These are phyloP conservation scores for Lycophotia porphyrea DNA, from an alignment of 2,888 invertebrate genomes.

Conservation along the genomic window DNA sequence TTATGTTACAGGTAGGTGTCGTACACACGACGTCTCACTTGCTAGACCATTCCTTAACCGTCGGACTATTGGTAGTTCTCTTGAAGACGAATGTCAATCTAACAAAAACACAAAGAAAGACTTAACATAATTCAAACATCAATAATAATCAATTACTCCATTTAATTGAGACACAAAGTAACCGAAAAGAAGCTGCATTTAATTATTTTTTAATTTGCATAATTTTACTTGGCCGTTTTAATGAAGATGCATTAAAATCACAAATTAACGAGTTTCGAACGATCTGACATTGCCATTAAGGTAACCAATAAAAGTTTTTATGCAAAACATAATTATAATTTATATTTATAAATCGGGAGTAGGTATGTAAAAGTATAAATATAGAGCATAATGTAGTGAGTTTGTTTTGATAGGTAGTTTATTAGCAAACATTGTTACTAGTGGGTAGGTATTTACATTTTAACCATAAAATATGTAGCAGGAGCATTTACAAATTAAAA, in stretches of 20 bases:
- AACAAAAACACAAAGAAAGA: background rate
- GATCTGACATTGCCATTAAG: slow-evolving; percentile 24
- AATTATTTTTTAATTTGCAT: slow-evolving; percentile 40
- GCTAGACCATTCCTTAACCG: too few species aligned
- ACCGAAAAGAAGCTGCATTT: slow-evolving; percentile 26
- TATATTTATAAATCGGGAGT: background rate
- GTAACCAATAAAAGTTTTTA: slow-evolving; percentile 26
- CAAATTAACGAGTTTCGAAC: slow-evolving; percentile 34
- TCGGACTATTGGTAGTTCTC: too few species aligned
- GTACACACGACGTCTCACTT: too few species aligned
- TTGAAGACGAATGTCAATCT: background rate
- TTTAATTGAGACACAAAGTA: slow-evolving; percentile 28
- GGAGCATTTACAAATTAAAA: background rate
- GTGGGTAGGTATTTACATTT: background rate
- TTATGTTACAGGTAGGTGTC: too few species aligned
- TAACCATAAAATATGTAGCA: background rate
- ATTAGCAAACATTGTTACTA: background rate
- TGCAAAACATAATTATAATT: slow-evolving; percentile 11
- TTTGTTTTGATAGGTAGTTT: background rate
- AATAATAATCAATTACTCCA: background rate
- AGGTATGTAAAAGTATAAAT: background rate
- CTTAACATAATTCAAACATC: background rate
- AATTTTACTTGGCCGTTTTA: slow-evolving; percentile 15
- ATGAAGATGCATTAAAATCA: slow-evolving; percentile 40
- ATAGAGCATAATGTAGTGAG: background rate